Base-by-base conservation (phyloP, 2,113 vertebrate genomes). In the Cercopithecus mona region DNA sequence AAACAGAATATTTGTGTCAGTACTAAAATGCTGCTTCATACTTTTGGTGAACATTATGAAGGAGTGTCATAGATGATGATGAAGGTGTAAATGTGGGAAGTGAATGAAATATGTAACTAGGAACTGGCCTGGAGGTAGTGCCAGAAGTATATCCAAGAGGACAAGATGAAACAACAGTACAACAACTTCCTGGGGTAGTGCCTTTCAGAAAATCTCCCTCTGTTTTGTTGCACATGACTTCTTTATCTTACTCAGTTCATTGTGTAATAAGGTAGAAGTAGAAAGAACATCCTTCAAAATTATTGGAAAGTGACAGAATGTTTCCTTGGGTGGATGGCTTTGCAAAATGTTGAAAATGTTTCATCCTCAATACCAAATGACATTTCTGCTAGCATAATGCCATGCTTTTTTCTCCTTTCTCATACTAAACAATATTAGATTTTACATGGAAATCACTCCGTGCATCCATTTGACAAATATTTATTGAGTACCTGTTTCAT, bases 391-490 rank as follows among this genome's bases (percentile, higher is more conserved):
- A 92, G 70, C 43, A 59, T 20, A 88, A 73, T 14, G 8, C 11
- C n/a, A 35, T 55, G 48, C 80, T 81, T 73, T 22, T 50, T 35
- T 1, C 0, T 3, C 64, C 4, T 16, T 85, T 87, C 55, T 57
- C 68, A 88, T 40, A 95, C n/a, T 38, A 85, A 6, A 73, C 32
- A 55, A 13, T 76, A 93, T 87, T 95, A 72, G 75, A 68, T 50
- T 96, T 91, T 52, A n/a, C 66, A 79, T 17, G 57, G 55, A 95
- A 96, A 84, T 40, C 9, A 2, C 23, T 32, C 18, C 16, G 82
- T 57, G 50, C 50, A 93, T 78, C 59, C 52, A 93, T 73, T 90
- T 11, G 85, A 59, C 23, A 95, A 83, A 83, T 85, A 91, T 45
- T 72, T 86, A 93, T 70, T 72, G 8, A 61, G 64, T 35, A 72